Evolutionary conservation across 1,140 invertebrate genomes (phyloP), one percentile per base, ranked within the genome.

Genomic region (Belonocnema kinseyi): DNA sequence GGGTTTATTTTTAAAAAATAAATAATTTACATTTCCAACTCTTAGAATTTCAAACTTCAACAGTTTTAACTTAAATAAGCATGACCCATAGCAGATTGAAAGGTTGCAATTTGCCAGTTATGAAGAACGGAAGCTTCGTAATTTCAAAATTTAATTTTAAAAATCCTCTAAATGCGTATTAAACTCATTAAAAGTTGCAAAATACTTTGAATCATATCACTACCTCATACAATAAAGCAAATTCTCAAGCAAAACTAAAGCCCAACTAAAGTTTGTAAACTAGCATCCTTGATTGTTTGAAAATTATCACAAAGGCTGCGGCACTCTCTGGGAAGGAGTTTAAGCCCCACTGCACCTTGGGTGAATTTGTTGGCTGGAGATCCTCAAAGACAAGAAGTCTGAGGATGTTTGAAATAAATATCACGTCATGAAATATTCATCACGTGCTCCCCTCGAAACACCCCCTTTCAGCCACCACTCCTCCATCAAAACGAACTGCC

Each of bases 311-410:
- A 66, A 66, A 66, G 61, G 61, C 61, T 66, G 58, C 11, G 58
- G 58, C 58, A 16, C 40, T 66, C 61, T 66, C 61, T 46, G 40
- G 40, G 40, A 8, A 10, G 40, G 40, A 10, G 61, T 66, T 66
- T 66, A 66, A 40, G 61, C 61, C 61, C 61, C 61, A 66, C 61
- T 66, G 61, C 61, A 66, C n/a, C 61, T 33, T n/a, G 61, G 61
- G n/a, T 26, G 61, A 66, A 66, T 66, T 66, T 66, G 61, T 66
- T 66, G 61, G 61, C 26, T 46, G 61, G 26, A 26, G 61, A 66
- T 66, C 61, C 61, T 40, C 61, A 66, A 66, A 40, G 61, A 66
- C 61, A 66, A 16, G 61, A 66, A 66, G 61, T 66, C 13, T 66
- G 13, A 13, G 14, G 61, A 66, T 66, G 61, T 33, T 66, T 66